These are phyloP conservation scores for Ciconia stormi DNA, from an alignment of 2,113 vertebrate species.

Conservation along the genomic window DNA sequence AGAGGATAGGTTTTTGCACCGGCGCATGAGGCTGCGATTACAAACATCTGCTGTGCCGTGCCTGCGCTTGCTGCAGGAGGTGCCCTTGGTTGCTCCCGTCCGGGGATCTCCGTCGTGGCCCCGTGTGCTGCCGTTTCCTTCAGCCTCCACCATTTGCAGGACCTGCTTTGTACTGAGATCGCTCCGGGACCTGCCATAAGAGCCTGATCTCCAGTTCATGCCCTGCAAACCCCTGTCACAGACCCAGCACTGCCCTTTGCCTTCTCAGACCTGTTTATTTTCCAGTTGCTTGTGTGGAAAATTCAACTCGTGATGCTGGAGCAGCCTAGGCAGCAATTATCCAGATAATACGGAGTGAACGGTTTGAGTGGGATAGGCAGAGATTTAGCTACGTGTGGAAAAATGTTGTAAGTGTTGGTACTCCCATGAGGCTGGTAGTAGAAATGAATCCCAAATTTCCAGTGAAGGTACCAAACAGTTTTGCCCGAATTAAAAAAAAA, in stretches of 20 bases:
- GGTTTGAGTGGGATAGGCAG: background rate
- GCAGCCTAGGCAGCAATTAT: background rate
- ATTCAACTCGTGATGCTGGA: background rate
- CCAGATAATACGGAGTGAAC: background rate
- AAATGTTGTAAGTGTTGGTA: background rate
- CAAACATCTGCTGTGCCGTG: background rate
- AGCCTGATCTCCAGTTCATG: background rate
- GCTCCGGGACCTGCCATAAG: accelerated
- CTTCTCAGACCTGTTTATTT: background rate
- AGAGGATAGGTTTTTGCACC: background rate
- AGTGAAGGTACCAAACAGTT: background rate
- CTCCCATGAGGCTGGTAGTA: background rate
- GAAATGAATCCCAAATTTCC: background rate
- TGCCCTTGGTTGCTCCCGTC: background rate
- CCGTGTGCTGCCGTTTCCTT: accelerated
- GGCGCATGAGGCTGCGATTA: background rate
- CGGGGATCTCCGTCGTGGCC: background rate
- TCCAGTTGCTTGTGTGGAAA: background rate
- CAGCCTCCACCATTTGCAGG: accelerated
- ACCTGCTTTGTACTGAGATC: background rate
- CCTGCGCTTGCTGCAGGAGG: background rate
- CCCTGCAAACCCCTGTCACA: background rate
- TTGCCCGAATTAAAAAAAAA: background rate
- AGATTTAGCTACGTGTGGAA: background rate
- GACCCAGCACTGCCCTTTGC: background rate